Base-by-base conservation (phyloP, 2,888 invertebrate species). In the Ectemnius continuus region DNA sequence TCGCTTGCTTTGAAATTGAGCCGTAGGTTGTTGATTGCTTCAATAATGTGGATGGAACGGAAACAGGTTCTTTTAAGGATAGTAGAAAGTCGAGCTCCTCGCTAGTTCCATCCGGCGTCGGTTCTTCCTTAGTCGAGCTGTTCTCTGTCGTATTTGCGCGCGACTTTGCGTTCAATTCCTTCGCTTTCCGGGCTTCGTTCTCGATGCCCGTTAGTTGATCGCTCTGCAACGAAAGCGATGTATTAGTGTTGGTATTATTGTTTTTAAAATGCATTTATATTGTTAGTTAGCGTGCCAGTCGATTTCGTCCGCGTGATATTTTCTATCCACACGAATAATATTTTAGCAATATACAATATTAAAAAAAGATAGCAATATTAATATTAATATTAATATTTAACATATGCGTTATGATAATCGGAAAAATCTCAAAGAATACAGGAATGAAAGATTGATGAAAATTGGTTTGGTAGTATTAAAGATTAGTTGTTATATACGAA, bases 81-180 rank as follows among this genome's bases (percentile, higher is more conserved):
- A 90, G 69, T 14, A 90, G 77, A 71, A 88, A 85, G 28, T 90
- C 89, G 65, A 90, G 76, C 61, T 89, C 89, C 14, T 88, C 84
- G n/a, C 86, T 82, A 0, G 76, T 56, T 8, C 74, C 52, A 60
- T 66, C 64, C 20, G 59, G 0, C 0, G 36, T 36, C 1, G 11
- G 3, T 36, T 20, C 61, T 66, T 56, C 56, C 14, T 67, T 23
- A 58, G 62, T 16, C 20, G 11, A 13, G 28, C 4, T 11, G n/a
- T 69, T 28, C 20, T 2, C 36, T 36, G 5, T 8, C 2, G 36
- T 2, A 36, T 8, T 36, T 36, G 36, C 4, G 36, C 36, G 4
- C 18, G 76, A 57, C 14, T 65, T 18, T 1, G 63, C 62, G 16
- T 82, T 82, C 16, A 36, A 63, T 14, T 65, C 46, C 47, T 67